Evolutionary conservation across 2,888 invertebrate genomes (phyloP), one percentile per base, ranked within the genome.

Genomic region (Drosophila algonquin): DNA sequence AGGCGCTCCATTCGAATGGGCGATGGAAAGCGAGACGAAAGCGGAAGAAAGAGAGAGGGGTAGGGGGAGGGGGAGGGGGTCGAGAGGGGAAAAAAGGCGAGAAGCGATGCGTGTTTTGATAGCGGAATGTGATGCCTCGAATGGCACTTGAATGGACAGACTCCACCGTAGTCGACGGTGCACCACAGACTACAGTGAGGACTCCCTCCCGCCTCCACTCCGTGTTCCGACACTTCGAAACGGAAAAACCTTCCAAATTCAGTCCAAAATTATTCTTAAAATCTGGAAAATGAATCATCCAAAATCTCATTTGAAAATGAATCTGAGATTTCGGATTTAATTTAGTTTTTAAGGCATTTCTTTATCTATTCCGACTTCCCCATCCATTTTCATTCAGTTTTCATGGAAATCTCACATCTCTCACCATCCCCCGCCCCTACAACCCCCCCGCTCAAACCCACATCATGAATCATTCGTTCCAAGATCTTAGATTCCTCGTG

Each of bases 21-120:
- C 18, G 52, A 48, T 45, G 54, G 55, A 70, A 69, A 70, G 55
- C 56, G 57, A 63, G 71, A 63, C 71, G 70, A 70, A 63, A 64
- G 56, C 46, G 14, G 45, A 14, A 24, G 35, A 14, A 40, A 5
- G 35, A 40, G 35, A 53, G n/a, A 53, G 40, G 40, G 16, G 24
- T n/a, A 18, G n/a, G 40, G 56, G 9, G 30, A 46, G 45, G 45
- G 8, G 8, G 0, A 14, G 14, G 40, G 24, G 30, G n/a, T n/a
- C n/a, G n/a, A n/a, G n/a, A n/a, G n/a, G n/a, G n/a, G n/a, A n/a
- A 27, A 18, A 53, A 46, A 58, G 58, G 59, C 63, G 72, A 71
- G 72, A 76, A 65, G 65, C 73, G 68, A 73, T 76, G 71, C 67
- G 63, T 72, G 73, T 72, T 72, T 64, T 56, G 72, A 72, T 72